Evolutionary conservation across 2,888 invertebrate species (phyloP).

Genomic region (Lasioglossum oenotherae): DNA sequence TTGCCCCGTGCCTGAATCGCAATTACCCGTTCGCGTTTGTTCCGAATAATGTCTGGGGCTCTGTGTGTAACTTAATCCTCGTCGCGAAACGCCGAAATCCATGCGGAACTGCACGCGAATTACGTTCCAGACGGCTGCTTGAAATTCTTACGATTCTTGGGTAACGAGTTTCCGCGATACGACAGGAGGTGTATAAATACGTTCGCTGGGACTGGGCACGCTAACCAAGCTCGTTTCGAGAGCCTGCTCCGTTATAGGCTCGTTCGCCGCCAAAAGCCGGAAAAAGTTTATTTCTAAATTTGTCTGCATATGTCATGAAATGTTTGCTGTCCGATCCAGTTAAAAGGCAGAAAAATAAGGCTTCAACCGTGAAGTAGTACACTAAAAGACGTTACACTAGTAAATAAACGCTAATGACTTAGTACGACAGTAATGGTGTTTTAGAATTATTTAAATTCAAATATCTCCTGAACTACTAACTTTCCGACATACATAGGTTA

Average conservation of each 20-base stretch:
- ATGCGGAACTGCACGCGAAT: not conserved
- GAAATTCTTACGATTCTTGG: constrained; percentile 5
- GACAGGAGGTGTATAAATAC: not conserved
- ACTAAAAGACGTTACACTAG: too few relatives aligned
- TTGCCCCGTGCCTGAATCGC: constrained; percentile 49
- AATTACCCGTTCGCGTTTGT: constrained; percentile 53
- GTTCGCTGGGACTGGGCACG: not conserved
- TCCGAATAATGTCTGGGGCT: constrained; percentile 33
- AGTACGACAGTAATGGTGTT: too few relatives aligned
- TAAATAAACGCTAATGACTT: too few relatives aligned
- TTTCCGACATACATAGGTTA: too few relatives aligned
- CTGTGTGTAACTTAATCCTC: constrained; percentile 38
- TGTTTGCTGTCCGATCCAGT: too few relatives aligned
- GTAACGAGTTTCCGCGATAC: not conserved
- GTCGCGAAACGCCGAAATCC: constrained; percentile 5
- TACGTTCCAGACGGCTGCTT: not conserved
- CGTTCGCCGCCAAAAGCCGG: not conserved
- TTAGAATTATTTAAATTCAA: too few relatives aligned
- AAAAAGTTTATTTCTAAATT: too few relatives aligned
- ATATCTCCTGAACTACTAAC: too few relatives aligned
- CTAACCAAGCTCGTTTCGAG: not conserved
- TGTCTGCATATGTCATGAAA: too few relatives aligned
- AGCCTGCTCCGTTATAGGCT: not conserved
- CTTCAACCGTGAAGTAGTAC: too few relatives aligned
- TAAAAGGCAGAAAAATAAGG: too few relatives aligned